Evolutionary conservation across 1,140 invertebrate genomes (phyloP).

Genomic region (Mamestra configurata): DNA sequence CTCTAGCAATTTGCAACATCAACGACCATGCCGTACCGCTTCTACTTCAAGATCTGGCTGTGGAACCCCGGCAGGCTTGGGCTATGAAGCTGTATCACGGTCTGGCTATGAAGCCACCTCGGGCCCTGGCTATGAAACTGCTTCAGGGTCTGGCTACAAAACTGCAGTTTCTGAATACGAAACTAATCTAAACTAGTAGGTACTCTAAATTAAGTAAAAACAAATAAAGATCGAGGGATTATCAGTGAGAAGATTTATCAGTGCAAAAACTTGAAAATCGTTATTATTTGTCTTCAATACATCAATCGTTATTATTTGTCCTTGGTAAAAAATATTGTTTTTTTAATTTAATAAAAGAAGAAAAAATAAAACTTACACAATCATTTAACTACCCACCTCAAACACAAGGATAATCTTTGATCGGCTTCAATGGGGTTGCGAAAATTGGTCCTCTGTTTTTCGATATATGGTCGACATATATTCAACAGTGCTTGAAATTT

Average conservation of each 20-base stretch:
- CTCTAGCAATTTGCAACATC: too few relatives aligned
- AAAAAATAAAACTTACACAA: conserved; percentile 12
- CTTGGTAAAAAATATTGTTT: background rate
- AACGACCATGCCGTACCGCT: too few relatives aligned
- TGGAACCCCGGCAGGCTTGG: conserved; percentile 16
- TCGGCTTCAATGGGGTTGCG: background rate
- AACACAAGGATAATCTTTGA: conserved; percentile 8
- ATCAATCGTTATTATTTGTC: conserved; percentile 1
- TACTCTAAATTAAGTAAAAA: conserved; percentile 19
- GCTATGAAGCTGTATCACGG: conserved; percentile 11
- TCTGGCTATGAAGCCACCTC: conserved; percentile 8
- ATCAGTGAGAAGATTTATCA: conserved; percentile 11
- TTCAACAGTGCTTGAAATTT: background rate
- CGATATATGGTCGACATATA: background rate
- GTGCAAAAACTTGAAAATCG: conserved; percentile 2
- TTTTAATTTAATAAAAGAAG: too few relatives aligned
- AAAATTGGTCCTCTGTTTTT: background rate
- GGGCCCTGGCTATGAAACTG: conserved; percentile 16
- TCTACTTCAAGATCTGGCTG: background rate
- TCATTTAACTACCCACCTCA: conserved; percentile 14
- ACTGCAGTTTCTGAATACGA: conserved; percentile 18
- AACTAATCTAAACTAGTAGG: conserved; percentile 18
- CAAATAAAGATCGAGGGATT: conserved; percentile 14
- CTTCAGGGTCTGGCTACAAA: conserved; percentile 14
- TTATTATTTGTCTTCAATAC: background rate